Percentiles rank a stretch among this genome's conserved stretches.
Conservation (phyloP, 2,113 vertebrate species). For the Diadophis punctatus region DNA sequence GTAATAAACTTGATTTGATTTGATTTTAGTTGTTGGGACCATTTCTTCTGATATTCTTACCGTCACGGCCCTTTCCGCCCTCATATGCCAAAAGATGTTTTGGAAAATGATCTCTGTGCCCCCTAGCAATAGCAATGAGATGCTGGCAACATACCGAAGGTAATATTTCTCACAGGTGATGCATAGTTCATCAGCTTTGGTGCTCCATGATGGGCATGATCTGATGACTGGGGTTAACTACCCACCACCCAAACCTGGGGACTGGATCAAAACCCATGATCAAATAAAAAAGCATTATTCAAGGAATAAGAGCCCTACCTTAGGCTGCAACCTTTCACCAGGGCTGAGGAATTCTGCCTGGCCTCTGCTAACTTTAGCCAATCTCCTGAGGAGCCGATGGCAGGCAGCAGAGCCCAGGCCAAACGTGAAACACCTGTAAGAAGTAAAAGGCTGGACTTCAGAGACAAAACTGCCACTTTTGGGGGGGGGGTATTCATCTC, state of each 20-base stretch:
- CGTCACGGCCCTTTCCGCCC: background rate
- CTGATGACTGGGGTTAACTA: background rate
- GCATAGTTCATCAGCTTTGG: background rate
- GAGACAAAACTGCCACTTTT: fast-evolving
- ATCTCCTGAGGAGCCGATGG: conserved; percentile 76
- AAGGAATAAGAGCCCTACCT: conserved; percentile 71
- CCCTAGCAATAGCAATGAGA: background rate
- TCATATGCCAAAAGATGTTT: background rate
- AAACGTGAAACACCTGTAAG: conserved; percentile 81
- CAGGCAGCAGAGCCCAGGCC: conserved; percentile 77
- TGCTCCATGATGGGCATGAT: background rate
- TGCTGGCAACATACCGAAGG: background rate
- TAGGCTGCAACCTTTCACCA: conserved; percentile 87
- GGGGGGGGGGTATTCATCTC: no score
- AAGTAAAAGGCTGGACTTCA: background rate
- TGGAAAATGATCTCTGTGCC: background rate
- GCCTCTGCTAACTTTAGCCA: conserved; percentile 87
- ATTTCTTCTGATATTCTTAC: background rate
- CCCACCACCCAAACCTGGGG: background rate
- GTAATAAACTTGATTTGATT: no score
- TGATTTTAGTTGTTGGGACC: background rate
- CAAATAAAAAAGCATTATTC: conserved; percentile 2
- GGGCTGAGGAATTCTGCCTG: conserved; percentile 77
- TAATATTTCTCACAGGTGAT: background rate
- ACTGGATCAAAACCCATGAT: no score